Base-by-base conservation (phyloP, 1,140 invertebrate species). In the Planococcus citri region DNA sequence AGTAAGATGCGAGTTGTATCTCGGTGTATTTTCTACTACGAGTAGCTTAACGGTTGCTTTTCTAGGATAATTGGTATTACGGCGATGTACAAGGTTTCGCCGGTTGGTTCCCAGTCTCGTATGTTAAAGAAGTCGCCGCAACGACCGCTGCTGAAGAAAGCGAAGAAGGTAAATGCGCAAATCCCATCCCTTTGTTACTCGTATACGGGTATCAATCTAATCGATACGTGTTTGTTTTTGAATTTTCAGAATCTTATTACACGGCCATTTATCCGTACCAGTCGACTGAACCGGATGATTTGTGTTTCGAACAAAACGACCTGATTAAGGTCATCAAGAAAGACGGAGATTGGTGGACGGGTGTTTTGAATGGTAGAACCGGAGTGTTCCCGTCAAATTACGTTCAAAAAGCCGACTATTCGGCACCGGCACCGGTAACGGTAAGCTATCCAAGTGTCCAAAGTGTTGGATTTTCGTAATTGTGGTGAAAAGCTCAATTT, bases 261-360 rank as follows among this genome's bases (percentile, higher is more conserved):
- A 84, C 94, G 68, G 86, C 91, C 41, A 82, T 89, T 64, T 94
- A 92, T 78, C 87, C 88, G 21, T 94, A 93, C 78, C 82, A 88
- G 57, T 97, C 95, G 0, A 79, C 83, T 12, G 96, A 98, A 79
- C 80, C 87, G 0, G 94, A 93, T 9, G 97, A 99, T 82, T 81
- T 99, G 33, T 88, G 82, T 61, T 97, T 99, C 77, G 87, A 90
- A 74, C 89, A 88, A 70, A 94, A 94, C 0, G 95, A 98, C 78
- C 82, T 90, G 70, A 90, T 99, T 69, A 81, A 87, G 71, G 93
- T 97, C 0, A 84, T 85, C 3, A 88, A 94, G 73, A 88, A 91
- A 73, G 93, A 97, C 73, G 95, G 94, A 6, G 95, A 98, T 76
- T 98, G 96, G 96, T 98, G 96, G 96, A 97, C 94, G 10, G 97